Base-by-base conservation (phyloP, 35 echinoderm and acorn worm genomes). In the Nesometra sesokonis region DNA sequence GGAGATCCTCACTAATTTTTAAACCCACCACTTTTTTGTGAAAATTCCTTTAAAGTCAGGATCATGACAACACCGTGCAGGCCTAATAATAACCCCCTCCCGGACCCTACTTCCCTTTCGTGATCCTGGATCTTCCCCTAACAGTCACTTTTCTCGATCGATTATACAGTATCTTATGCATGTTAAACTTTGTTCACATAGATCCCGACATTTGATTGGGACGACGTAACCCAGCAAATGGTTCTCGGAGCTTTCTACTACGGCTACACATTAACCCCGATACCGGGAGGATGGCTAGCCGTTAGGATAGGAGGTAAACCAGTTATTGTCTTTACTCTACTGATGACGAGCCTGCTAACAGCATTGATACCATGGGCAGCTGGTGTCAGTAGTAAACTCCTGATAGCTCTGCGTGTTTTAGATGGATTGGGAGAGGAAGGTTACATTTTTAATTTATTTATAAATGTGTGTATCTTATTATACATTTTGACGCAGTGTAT, bases 391-490 rank as follows among this genome's bases (percentile, higher is more conserved):
- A 35, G 52, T 0, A 82, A 77, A 77, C 89, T 89, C 34, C 84
- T 94, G 13, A 94, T 94, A 27, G 88, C 82, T 0, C 32, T 93
- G 13, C 35, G 95, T n/a, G 36, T 98, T 30, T 34, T 98, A 47
- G 93, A 93, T 46, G 95, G 95, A 30, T 35, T 98, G 0, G 95
- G 92, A 52, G 89, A 98, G 90, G 95, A n/a, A n/a, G n/a, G n/a
- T n/a, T n/a, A n/a, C n/a, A n/a, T n/a, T n/a, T n/a, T n/a, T n/a
- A n/a, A n/a, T n/a, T n/a, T n/a, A n/a, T n/a, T n/a, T n/a, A n/a
- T n/a, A n/a, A n/a, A n/a, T n/a, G n/a, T n/a, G n/a, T n/a, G n/a
- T n/a, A n/a, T n/a, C n/a, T n/a, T n/a, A n/a, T n/a, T n/a, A n/a
- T n/a, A n/a, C n/a, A n/a, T n/a, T n/a, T n/a, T n/a, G n/a, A n/a